Evolutionary conservation across 2,888 invertebrate genomes (phyloP).

Genomic region (Agonum fuliginosum): DNA sequence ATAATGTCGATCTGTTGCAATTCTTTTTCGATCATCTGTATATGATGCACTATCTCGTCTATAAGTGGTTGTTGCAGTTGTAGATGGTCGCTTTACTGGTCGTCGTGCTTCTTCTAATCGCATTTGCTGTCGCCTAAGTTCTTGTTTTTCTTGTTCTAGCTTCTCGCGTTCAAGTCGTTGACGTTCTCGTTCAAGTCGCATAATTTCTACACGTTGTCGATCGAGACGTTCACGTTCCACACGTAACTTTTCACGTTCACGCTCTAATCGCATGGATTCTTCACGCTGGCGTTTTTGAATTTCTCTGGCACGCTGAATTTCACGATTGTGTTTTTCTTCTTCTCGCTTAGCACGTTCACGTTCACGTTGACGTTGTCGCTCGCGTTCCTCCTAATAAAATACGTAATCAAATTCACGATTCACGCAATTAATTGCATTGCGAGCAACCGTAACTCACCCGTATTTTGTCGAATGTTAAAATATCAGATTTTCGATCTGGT

Average conservation of each 20-base stretch:
- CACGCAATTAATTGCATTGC: constrained; percentile 14
- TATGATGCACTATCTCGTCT: constrained; percentile 69
- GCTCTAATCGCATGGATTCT: constrained; percentile 87
- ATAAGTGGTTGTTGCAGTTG: constrained; percentile 67
- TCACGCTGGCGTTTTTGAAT: constrained; percentile 88
- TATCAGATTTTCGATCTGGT: constrained; percentile 78
- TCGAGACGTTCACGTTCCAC: constrained; percentile 92
- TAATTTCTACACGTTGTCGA: constrained; percentile 88
- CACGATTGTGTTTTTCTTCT: constrained; percentile 86
- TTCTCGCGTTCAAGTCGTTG: constrained; percentile 79
- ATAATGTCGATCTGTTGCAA: constrained; percentile 69
- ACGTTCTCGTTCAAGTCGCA: constrained; percentile 89
- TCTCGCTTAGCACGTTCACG: constrained; percentile 86
- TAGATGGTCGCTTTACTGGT: constrained; percentile 75
- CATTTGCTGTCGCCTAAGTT: constrained; percentile 87
- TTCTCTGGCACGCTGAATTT: constrained; percentile 86
- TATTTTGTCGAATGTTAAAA: constrained; percentile 87
- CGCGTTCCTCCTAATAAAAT: constrained; percentile 80
- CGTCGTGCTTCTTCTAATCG: constrained; percentile 77
- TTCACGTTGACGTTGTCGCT: constrained; percentile 83
- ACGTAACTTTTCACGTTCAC: constrained; percentile 87
- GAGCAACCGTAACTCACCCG: constrained; percentile 74
- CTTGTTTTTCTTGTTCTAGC: constrained; percentile 83
- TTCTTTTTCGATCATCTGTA: constrained; percentile 69
- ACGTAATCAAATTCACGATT: constrained; percentile 7